Base-by-base conservation (phyloP, 2,888 invertebrate genomes). In the Acholoe squamosa region DNA sequence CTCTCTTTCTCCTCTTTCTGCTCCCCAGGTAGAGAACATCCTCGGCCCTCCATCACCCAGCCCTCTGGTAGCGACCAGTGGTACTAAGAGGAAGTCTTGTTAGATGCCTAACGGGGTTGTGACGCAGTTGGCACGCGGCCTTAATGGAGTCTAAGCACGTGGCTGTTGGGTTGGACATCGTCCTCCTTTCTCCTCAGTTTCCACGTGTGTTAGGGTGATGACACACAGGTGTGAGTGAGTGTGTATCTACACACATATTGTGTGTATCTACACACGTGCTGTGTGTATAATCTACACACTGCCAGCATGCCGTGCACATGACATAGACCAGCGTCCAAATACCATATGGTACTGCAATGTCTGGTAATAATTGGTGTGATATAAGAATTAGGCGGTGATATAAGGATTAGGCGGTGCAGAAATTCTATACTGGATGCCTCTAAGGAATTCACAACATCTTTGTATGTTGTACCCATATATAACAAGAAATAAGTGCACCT, bases 41-140 rank as follows among this genome's bases (percentile, higher is more conserved):
- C 80, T 10, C 43, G 5, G 5, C 43, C 43, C 43, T 43, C 34
- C 43, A 80, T 19, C 33, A 34, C 80, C 33, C 25, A 19, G 80
- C 33, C 80, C 80, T 80, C 34, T 80, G 43, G 34, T 16, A 43
- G 34, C 16, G 14, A 7, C 80, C 25, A 28, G 71, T 1, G 28
- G 71, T 71, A 25, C 12, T 71, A 28, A 14, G 31, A 14, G 12
- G 14, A 7, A 22, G 28, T 28, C 28, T 16, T 34, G 43, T n/a
- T 25, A 80, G 80, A 34, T 34, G 80, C 19, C 34, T 7, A 14
- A 34, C 16, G 43, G 14, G 19, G 80, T n/a, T 33, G 80, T 80
- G 1, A 80, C 80, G 80, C 80, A 80, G 80, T 80, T 80, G 80
- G 43, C 80, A 80, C 43, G 43, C 43, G 43, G 43, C 43, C 43